phyloP scores from a whole-genome alignment of 2,888 invertebrate species.

The Microctonus brassicae region DNA sequence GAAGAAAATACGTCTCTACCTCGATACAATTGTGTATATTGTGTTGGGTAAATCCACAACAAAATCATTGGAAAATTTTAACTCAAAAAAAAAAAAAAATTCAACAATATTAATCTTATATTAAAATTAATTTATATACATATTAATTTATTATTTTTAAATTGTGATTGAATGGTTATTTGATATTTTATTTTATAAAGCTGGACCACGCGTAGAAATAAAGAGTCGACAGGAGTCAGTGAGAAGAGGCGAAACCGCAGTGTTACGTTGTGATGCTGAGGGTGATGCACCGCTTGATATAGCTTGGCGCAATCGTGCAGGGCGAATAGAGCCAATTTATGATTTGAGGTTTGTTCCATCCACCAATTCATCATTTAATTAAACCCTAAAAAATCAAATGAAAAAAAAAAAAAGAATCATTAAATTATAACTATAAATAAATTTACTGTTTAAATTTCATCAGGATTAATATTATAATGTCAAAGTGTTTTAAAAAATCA shows the following conservation, averaged over 20 bases:
- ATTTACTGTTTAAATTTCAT: too few species aligned
- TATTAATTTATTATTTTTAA: neutral
- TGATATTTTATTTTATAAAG: too few species aligned
- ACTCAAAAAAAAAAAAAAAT: neutral
- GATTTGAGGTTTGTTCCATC: constrained; percentile 66
- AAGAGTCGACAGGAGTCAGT: constrained; percentile 71
- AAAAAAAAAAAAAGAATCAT: too few species aligned
- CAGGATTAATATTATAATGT: too few species aligned
- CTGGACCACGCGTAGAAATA: constrained; percentile 72
- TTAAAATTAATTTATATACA: too few species aligned
- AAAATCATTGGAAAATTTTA: neutral
- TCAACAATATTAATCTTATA: too few species aligned
- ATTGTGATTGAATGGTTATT: too few species aligned
- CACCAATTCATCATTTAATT: neutral
- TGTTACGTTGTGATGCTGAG: constrained; percentile 71
- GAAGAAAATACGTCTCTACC: constrained; percentile 32
- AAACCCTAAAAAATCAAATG: neutral
- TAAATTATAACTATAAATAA: too few species aligned
- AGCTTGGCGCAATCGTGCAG: constrained; percentile 71
- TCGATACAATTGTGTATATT: neutral
- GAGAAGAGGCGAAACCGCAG: constrained; percentile 71
- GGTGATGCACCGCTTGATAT: constrained; percentile 73
- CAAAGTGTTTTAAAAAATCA: too few species aligned
- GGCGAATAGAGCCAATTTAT: constrained; percentile 71
- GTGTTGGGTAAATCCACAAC: neutral